These are phyloP conservation scores for Xanthia togata DNA, from an alignment of 2,888 invertebrate genomes.

Conservation along the genomic window DNA sequence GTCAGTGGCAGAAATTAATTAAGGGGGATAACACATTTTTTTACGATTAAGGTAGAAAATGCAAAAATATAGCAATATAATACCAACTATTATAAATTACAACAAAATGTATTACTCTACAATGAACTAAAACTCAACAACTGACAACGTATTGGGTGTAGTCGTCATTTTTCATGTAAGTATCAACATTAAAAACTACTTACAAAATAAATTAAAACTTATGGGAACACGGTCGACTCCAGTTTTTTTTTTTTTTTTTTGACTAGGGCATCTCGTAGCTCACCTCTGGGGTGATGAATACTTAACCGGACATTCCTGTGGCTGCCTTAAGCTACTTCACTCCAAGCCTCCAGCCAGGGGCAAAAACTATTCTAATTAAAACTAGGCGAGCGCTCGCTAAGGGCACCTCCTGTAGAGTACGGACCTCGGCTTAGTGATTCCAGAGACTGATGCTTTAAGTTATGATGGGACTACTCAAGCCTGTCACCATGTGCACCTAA, in stretches of 20 bases:
- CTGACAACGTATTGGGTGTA: not conserved
- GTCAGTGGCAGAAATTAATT: not conserved
- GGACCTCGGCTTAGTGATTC: too few relatives aligned
- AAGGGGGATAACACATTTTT: not conserved
- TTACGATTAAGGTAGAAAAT: not conserved
- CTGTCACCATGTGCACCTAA: not conserved
- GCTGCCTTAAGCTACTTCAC: too few relatives aligned
- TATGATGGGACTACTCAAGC: not conserved
- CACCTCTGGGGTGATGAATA: too few relatives aligned
- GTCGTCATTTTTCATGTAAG: not conserved
- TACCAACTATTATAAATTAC: not conserved
- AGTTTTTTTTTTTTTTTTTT: too few relatives aligned
- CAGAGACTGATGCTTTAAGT: not conserved
- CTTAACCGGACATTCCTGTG: too few relatives aligned
- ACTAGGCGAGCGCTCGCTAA: too few relatives aligned
- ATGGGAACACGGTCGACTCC: conserved; percentile 1
- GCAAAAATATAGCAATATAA: not conserved
- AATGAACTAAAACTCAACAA: not conserved
- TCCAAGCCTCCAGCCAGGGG: too few relatives aligned
- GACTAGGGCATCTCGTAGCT: too few relatives aligned
- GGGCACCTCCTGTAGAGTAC: too few relatives aligned
- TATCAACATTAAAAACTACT: not conserved
- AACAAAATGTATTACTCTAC: not conserved
- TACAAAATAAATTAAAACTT: conserved; percentile 16
- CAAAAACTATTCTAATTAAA: too few relatives aligned